phyloP scores from a whole-genome alignment of 2,888 invertebrate genomes.

The Euzetes globulus region DNA sequence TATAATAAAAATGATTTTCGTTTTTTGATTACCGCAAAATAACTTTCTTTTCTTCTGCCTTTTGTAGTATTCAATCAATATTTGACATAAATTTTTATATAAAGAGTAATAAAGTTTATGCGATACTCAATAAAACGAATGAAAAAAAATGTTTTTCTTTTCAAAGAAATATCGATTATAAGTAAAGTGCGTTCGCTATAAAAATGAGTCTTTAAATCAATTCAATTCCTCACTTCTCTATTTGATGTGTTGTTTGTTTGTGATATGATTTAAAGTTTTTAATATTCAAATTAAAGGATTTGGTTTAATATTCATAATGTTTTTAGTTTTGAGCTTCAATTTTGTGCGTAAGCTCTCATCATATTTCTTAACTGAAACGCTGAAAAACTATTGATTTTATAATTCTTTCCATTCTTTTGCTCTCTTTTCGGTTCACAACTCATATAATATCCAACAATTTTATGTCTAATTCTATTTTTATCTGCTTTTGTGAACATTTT shows the following conservation, averaged over 20 bases:
- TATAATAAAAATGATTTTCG: slow-evolving; percentile 4
- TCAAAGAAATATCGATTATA: background rate
- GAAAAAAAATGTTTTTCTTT: background rate
- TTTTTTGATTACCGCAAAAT: slow-evolving; percentile 1
- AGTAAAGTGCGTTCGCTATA: background rate
- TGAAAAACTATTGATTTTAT: slow-evolving; percentile 22
- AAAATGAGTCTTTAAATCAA: background rate
- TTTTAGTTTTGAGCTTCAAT: background rate
- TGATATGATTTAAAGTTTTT: background rate
- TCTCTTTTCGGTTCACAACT: background rate
- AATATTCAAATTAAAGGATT: slow-evolving; percentile 1
- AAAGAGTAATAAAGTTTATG: background rate
- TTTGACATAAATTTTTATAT: slow-evolving; percentile 24
- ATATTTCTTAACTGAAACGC: background rate
- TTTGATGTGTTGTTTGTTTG: background rate
- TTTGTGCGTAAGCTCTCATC: background rate
- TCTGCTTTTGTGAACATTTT: background rate
- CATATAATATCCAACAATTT: slow-evolving; percentile 15
- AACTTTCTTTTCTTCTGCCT: background rate
- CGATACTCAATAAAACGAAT: slow-evolving; percentile 6
- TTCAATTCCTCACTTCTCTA: background rate
- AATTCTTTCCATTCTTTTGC: slow-evolving; percentile 16
- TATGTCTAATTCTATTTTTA: slow-evolving; percentile 22
- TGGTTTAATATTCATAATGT: background rate
- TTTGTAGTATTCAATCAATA: slow-evolving; percentile 18